Evolutionary conservation across 2,113 vertebrate genomes (phyloP), one percentile per base, ranked within the genome.

Genomic region (Lamprotornis superbus): DNA sequence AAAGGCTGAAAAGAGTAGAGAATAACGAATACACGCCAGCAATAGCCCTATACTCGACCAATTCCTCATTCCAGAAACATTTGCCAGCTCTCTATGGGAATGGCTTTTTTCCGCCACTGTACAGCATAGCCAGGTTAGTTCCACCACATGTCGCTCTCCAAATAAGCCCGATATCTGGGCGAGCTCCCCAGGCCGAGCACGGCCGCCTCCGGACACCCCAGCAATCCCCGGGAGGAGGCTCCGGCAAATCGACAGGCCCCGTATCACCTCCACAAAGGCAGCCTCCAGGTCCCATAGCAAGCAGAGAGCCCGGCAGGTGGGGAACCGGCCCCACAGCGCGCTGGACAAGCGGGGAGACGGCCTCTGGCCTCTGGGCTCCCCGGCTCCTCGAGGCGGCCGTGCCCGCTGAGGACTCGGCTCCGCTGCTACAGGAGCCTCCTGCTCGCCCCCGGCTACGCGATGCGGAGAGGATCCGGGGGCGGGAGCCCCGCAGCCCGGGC

Each of bases 71-170:
- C 78, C 87, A 88, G 76, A 55, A 91, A 56, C 40, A 17, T 83
- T 79, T 83, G 76, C 87, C 87, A 94, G 76, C 56, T 87, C 40
- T 82, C 89, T 87, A 81, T 74, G 87, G 85, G 86, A 97, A 92
- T 92, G 76, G 9, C 3, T 74, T 63, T 52, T 83, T 83, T 79
- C 60, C 24, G 1, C 23, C 68, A 33, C 68, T 17, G 31, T 15
- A 35, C 49, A n/a, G 60, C 87, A 31, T 6, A 95, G 52, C 77
- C 93, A 83, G 64, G 52, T 63, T 60, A 85, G 35, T 44, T 80
- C 25, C 53, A 42, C 9, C 61, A 65, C 79, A 91, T 30, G 57
- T 67, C 59, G 12, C 57, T 69, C 71, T 73, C 55, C 78, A 91
- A 67, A 85, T 15, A 56, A 46, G 53, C 71, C 65, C 44, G 17